Evolutionary conservation across 2,888 invertebrate genomes (phyloP).

Genomic region (Stictocephala bisonia): DNA sequence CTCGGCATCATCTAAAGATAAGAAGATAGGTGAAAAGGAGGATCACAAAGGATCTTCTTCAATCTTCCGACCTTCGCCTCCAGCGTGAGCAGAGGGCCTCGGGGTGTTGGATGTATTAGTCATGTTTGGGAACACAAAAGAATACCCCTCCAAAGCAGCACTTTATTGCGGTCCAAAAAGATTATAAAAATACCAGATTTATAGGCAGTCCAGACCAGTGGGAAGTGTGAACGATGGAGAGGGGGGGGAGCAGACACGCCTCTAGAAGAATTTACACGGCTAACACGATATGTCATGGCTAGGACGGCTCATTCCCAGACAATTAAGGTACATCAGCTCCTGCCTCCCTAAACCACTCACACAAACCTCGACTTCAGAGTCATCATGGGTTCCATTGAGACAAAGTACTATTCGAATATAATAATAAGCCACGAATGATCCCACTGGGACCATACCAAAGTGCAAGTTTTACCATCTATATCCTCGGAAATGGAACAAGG

Average conservation of each 20-base stretch:
- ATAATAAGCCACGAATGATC: too few relatives aligned
- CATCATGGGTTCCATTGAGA: too few relatives aligned
- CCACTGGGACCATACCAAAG: too few relatives aligned
- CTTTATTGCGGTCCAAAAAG: slow-evolving; percentile 33
- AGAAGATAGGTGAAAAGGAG: too few relatives aligned
- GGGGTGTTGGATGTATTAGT: slow-evolving; percentile 33
- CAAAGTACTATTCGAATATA: too few relatives aligned
- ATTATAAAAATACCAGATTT: slow-evolving; percentile 33
- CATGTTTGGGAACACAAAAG: slow-evolving; percentile 25
- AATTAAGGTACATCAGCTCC: slow-evolving; percentile 8
- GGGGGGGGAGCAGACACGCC: slow-evolving; percentile 9
- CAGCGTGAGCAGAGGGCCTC: background rate
- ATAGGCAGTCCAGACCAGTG: too few relatives aligned
- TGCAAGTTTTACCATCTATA: background rate
- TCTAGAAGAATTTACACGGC: slow-evolving; percentile 29
- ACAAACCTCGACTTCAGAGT: background rate
- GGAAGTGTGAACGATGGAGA: too few relatives aligned
- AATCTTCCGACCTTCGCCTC: background rate
- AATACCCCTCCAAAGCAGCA: slow-evolving; percentile 30
- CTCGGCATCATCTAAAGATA: too few relatives aligned
- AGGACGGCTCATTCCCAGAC: background rate
- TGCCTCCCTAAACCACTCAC: background rate
- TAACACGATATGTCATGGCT: slow-evolving; percentile 36
- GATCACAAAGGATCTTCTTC: slow-evolving; percentile 21
- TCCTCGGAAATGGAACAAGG: background rate